Evolutionary conservation across 2,797 vertebrate genomes (phyloP).

Genomic region (Poeciliopsis presidionis): DNA sequence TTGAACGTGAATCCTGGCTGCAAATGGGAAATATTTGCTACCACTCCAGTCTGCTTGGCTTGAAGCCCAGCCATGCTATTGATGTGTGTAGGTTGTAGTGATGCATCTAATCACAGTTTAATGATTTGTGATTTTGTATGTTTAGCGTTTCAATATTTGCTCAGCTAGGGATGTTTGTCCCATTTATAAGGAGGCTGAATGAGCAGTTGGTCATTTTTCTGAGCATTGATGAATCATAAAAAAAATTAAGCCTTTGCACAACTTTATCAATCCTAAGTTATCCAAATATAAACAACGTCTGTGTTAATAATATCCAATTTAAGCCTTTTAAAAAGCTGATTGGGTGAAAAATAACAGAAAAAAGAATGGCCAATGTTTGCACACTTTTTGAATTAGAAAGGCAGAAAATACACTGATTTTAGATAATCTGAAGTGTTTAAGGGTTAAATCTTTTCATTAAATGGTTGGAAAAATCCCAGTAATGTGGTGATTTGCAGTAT

Average conservation of each 20-base stretch:
- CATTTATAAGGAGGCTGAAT: conserved; percentile 22
- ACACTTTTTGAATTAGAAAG: not conserved
- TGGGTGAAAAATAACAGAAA: conserved; percentile 38
- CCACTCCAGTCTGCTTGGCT: conserved; percentile 16
- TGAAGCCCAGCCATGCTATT: conserved; percentile 36
- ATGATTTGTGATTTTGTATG: conserved; percentile 23
- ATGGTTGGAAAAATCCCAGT: not conserved
- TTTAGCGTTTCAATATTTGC: conserved; percentile 3
- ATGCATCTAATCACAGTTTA: conserved; percentile 23
- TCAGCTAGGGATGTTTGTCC: conserved; percentile 17
- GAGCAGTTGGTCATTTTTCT: conserved; percentile 41
- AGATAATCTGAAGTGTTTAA: not conserved
- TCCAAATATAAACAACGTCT: conserved; percentile 38
- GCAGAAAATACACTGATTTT: not conserved
- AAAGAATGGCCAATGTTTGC: conserved; percentile 34
- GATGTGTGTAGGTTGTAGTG: conserved; percentile 23
- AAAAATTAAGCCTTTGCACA: conserved; percentile 15
- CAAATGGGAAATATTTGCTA: conserved; percentile 27
- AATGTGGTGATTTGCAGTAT: not conserved
- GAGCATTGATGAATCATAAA: conserved; percentile 29
- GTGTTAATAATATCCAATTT: conserved; percentile 31
- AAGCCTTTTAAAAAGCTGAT: conserved; percentile 21
- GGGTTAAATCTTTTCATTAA: not conserved
- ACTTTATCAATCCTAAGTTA: conserved; percentile 34
- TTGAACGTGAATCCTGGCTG: conserved; percentile 27